phyloP scores from a whole-genome alignment of 1,140 invertebrate genomes.

The Polypedilum pembai region DNA sequence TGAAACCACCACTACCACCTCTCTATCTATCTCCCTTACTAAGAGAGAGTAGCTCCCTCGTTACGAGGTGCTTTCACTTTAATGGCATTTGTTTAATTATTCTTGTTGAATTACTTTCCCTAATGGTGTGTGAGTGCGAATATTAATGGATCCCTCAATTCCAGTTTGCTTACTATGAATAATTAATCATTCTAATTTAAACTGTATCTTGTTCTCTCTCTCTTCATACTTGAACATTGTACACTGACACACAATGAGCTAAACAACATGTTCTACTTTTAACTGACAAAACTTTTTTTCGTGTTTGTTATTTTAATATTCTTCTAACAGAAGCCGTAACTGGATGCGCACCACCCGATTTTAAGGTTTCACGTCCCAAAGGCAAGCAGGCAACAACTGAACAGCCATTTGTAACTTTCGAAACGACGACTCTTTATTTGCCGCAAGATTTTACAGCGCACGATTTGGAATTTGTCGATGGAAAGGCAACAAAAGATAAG shows the following conservation, averaged over 20 bases:
- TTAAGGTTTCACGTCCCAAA: constrained; percentile 38
- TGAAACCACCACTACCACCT: not conserved
- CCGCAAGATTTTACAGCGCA: constrained; percentile 43
- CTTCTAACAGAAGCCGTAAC: constrained; percentile 38
- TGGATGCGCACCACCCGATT: constrained; percentile 42
- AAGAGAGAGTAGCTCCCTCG: not conserved
- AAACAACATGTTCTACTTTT: no score
- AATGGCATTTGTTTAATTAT: no score
- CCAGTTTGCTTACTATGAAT: not conserved
- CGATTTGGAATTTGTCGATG: constrained; percentile 39
- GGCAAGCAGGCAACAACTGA: constrained; percentile 39
- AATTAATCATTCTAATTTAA: constrained; percentile 14
- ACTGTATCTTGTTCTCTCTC: no score
- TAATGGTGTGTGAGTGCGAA: no score
- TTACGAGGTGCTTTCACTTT: no score
- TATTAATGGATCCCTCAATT: no score
- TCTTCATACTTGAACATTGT: no score
- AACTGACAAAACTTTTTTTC: no score
- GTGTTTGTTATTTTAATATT: not conserved
- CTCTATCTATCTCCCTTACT: not conserved
- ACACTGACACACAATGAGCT: no score
- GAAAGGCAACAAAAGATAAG: constrained; percentile 35
- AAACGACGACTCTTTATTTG: constrained; percentile 42
- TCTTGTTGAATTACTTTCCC: no score
- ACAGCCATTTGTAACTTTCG: constrained; percentile 42